phyloP scores from a whole-genome alignment of 2,888 invertebrate genomes.

The Lingula anatina region DNA sequence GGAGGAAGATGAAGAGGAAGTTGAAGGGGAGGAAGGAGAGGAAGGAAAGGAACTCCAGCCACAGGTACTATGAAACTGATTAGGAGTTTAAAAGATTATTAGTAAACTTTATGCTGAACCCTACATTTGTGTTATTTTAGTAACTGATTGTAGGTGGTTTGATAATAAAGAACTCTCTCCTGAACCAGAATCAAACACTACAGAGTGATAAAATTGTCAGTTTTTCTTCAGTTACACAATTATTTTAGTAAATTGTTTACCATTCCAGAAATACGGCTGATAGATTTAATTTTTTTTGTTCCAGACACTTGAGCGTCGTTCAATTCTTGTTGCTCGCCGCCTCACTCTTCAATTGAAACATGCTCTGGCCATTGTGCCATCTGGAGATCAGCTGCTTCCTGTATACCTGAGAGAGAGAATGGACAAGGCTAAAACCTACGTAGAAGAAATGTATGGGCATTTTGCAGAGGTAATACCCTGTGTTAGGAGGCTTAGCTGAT shows the following conservation, averaged over 20 bases:
- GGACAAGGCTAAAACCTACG: slow-evolving; percentile 19
- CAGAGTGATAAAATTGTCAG: background rate
- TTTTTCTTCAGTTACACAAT: background rate
- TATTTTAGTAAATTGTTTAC: background rate
- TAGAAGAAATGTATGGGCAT: slow-evolving; percentile 24
- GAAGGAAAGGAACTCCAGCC: slow-evolving; percentile 9
- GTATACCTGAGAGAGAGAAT: slow-evolving; percentile 19
- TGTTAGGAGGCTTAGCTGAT: too few relatives aligned
- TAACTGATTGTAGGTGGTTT: too few relatives aligned
- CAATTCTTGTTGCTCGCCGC: slow-evolving; percentile 30
- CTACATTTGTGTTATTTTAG: too few relatives aligned
- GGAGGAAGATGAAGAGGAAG: too few relatives aligned
- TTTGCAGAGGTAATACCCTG: slow-evolving; percentile 25
- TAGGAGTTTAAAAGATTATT: too few relatives aligned
- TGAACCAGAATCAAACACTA: too few relatives aligned
- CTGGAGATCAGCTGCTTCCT: slow-evolving; percentile 18
- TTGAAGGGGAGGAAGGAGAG: slow-evolving; percentile 13
- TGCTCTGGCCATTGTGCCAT: slow-evolving; percentile 18
- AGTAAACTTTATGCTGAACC: too few relatives aligned
- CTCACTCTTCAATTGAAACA: slow-evolving; percentile 24
- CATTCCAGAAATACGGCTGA: too few relatives aligned
- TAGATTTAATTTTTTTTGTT: background rate
- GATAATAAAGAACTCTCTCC: too few relatives aligned
- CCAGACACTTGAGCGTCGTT: slow-evolving; percentile 30
- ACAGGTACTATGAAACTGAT: too few relatives aligned